phyloP scores from a whole-genome alignment of 2,888 invertebrate species.

The Tridacna gigas region DNA sequence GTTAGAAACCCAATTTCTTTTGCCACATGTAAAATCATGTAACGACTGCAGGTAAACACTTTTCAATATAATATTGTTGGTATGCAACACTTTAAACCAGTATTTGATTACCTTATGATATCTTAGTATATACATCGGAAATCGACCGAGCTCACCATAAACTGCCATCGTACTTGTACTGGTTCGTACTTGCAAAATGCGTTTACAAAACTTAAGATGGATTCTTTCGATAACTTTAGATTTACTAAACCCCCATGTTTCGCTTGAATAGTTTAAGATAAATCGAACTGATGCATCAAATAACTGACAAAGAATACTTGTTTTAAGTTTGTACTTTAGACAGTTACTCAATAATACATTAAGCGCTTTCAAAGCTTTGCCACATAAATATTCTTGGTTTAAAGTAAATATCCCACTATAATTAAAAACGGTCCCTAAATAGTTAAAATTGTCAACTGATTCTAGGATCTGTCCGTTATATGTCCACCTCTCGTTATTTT shows the following conservation, averaged over 20 bases:
- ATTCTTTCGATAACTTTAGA: slow-evolving; percentile 6
- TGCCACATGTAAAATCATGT: not conserved
- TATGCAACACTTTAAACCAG: slow-evolving; percentile 11
- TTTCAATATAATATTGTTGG: slow-evolving; percentile 16
- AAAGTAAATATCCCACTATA: not conserved
- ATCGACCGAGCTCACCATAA: slow-evolving; percentile 16
- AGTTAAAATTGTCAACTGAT: slow-evolving; percentile 11
- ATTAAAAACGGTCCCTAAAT: slow-evolving; percentile 3
- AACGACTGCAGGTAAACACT: not conserved
- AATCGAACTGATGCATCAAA: not conserved
- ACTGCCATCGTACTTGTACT: not conserved
- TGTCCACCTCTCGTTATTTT: slow-evolving; percentile 6
- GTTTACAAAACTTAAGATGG: slow-evolving; percentile 23
- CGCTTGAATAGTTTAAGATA: not conserved
- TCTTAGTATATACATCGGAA: slow-evolving; percentile 4
- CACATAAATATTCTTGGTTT: not conserved
- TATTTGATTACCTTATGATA: not conserved
- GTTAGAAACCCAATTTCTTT: slow-evolving; percentile 13
- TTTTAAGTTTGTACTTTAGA: not conserved
- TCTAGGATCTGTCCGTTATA: slow-evolving; percentile 1
- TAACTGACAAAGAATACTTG: slow-evolving; percentile 5
- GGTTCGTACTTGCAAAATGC: not conserved
- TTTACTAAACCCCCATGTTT: not conserved
- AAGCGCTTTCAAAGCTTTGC: slow-evolving; percentile 6
- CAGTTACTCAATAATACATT: not conserved